These are phyloP conservation scores for Bombus haemorrhoidalis DNA, from an alignment of 1,140 invertebrate species.

Conservation along the genomic window DNA sequence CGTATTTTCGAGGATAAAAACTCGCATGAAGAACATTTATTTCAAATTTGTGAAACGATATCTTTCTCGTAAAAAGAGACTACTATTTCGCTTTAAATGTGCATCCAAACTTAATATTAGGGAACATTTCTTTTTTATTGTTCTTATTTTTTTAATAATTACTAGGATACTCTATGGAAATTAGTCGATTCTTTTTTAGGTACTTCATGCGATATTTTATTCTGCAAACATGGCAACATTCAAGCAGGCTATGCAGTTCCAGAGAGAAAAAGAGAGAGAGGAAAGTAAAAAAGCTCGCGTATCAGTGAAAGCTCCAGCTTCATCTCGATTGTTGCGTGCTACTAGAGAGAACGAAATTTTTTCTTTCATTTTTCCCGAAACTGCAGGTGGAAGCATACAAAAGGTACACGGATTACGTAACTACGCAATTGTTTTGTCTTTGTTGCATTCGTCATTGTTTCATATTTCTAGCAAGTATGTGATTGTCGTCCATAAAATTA, in stretches of 20 bases:
- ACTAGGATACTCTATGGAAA: not conserved
- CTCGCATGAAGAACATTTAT: not conserved
- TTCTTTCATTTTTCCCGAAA: not conserved
- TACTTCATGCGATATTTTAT: not conserved
- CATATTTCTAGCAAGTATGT: not conserved
- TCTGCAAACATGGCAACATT: not conserved
- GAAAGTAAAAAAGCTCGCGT: not conserved
- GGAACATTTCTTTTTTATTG: not conserved
- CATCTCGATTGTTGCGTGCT: slow-evolving; percentile 15
- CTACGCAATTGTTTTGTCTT: slow-evolving; percentile 1
- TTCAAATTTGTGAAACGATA: not conserved
- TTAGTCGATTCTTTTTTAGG: not conserved
- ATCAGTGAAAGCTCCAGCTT: slow-evolving; percentile 1
- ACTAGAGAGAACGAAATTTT: not conserved
- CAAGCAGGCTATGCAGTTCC: not conserved
- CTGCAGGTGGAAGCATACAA: not conserved
- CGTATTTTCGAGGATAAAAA: not conserved
- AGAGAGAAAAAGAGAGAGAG: not conserved
- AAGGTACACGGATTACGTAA: slow-evolving; percentile 1
- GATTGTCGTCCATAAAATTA: not conserved
- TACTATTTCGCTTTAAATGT: too few relatives aligned
- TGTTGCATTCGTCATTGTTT: not conserved
- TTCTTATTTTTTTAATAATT: not conserved
- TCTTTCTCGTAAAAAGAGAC: too few relatives aligned
- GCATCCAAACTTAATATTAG: not conserved